phyloP scores from a whole-genome alignment of 2,113 vertebrate species.

The Poecile atricapillus region DNA sequence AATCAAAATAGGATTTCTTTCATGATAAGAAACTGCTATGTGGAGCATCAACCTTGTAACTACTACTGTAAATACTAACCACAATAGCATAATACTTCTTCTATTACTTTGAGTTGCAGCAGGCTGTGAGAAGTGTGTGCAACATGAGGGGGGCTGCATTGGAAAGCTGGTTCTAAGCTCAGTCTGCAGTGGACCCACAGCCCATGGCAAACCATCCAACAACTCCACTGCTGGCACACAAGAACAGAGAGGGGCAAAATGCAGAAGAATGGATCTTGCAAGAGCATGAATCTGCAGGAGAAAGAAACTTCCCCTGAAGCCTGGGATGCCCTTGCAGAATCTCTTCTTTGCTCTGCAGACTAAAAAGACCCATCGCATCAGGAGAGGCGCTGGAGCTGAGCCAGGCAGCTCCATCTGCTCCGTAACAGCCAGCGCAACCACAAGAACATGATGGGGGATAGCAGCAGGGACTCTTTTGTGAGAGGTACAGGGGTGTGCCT shows the following conservation, averaged over 20 bases:
- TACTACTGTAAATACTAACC: not conserved
- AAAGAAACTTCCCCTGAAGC: not conserved
- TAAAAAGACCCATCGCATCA: not conserved
- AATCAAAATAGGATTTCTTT: not conserved
- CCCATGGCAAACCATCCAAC: not conserved
- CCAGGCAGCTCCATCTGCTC: not conserved
- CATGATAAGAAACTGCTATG: not conserved
- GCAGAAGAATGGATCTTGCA: not conserved
- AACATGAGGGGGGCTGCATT: not conserved
- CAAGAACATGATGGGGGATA: not conserved
- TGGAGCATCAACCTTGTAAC: not conserved
- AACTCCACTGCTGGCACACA: accelerated
- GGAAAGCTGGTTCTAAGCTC: not conserved
- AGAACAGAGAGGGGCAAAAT: not conserved
- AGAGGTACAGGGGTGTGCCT: not conserved
- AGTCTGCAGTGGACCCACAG: not conserved
- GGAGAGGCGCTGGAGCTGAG: not conserved
- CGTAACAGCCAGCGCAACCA: not conserved
- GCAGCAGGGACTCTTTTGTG: not conserved
- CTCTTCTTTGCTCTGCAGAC: not conserved
- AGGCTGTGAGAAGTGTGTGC: not conserved
- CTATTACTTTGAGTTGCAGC: not conserved
- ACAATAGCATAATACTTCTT: not conserved
- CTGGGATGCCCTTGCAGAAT: not conserved
- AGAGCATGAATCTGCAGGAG: not conserved